phyloP scores from a whole-genome alignment of 2,113 vertebrate species.

The Vireo altiloquus region DNA sequence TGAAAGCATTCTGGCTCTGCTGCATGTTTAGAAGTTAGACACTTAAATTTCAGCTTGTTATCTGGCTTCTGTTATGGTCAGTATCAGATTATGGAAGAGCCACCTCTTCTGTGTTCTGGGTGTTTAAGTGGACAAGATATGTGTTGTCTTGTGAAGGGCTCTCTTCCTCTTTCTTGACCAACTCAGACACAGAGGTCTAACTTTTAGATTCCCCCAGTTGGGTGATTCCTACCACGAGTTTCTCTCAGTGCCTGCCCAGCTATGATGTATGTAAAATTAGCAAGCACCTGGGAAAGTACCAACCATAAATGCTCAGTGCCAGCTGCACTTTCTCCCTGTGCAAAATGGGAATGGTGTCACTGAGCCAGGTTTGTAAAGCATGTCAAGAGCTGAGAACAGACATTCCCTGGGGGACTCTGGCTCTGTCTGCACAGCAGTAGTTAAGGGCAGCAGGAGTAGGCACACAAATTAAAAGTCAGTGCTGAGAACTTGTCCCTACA shows the following conservation, averaged over 20 bases:
- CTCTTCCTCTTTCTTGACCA: background rate
- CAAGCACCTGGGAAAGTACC: background rate
- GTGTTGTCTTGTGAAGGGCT: background rate
- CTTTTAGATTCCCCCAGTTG: background rate
- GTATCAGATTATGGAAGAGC: background rate
- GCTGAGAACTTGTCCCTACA: background rate
- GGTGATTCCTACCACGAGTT: background rate
- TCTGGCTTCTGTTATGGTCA: background rate
- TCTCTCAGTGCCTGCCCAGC: background rate
- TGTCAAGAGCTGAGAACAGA: background rate
- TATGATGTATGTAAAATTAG: background rate
- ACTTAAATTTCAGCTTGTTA: background rate
- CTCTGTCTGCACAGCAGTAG: background rate
- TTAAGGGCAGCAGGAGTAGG: background rate
- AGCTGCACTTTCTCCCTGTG: background rate
- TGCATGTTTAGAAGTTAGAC: background rate
- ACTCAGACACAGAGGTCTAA: background rate
- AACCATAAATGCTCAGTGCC: background rate
- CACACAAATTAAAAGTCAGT: background rate
- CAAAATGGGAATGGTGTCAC: background rate
- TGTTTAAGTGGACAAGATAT: background rate
- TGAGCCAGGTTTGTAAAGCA: background rate
- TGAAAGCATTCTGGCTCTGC: background rate
- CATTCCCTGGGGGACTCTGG: background rate
- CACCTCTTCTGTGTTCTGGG: background rate